Base-by-base conservation (phyloP, 2,888 invertebrate genomes). In the Xanthia icteritia region DNA sequence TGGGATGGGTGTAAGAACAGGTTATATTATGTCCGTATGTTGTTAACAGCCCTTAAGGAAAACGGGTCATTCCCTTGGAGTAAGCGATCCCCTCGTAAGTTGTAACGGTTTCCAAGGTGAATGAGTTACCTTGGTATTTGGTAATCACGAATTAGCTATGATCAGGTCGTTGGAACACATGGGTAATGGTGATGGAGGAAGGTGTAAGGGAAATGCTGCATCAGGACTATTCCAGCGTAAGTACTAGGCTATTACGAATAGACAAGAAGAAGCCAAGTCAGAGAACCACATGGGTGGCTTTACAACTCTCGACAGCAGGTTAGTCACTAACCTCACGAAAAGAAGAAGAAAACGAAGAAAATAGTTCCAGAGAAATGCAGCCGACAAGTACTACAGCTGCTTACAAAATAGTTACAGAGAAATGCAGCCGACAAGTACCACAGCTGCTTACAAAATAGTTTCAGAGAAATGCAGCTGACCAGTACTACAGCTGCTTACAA, bases 41-140 rank as follows among this genome's bases (percentile, higher is more conserved):
- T 85, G 81, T 81, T 87, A 87, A 87, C 79, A 81, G 77, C 69
- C 73, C 77, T 81, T 77, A 77, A 77, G 86, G 87, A 83, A 87
- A 86, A 77, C 76, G 79, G 85, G 77, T 79, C 83, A 73, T 73
- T 78, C 68, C 51, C 63, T 64, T 39, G 73, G 54, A 69, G 85
- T 79, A 73, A 71, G 64, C 76, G 73, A 82, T 80, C 65, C 79
- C 63, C 75, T 82, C 87, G 78, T 86, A 81, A 85, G 83, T 85
- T 85, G 77, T 80, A 81, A 80, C 69, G 60, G 76, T 82, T 76
- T 72, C 61, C 71, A 54, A 65, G 67, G 64, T 58, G 58, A 79
- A 73, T 79, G 76, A 82, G 60, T 74, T 82, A 73, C 75, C 79
- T 77, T 70, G 61, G 51, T 75, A 64, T 68, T 71, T 54, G 66